These are phyloP conservation scores for Poecilia wingei DNA, from an alignment of 2,797 vertebrate species.

Conservation along the genomic window DNA sequence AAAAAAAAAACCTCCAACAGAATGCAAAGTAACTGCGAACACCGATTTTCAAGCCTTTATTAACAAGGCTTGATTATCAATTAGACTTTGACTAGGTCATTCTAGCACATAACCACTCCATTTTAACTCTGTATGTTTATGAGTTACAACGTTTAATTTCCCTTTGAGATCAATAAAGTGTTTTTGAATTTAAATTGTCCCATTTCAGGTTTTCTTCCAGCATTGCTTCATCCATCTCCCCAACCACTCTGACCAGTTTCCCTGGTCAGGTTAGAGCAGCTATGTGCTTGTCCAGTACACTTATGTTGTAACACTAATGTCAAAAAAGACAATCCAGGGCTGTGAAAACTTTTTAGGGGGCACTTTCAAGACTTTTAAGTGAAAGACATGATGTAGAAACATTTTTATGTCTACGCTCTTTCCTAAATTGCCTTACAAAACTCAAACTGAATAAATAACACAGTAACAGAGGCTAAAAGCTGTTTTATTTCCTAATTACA, in stretches of 20 bases:
- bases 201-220: too few species aligned
- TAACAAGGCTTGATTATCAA: neutral
- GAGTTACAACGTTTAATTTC: too few species aligned
- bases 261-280: too few species aligned
- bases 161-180: too few species aligned
- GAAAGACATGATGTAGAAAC: neutral
- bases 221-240: too few species aligned
- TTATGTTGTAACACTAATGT: neutral
- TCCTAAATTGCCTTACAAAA: neutral
- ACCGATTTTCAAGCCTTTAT: neutral
- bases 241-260: too few species aligned
- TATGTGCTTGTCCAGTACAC: too few species aligned
- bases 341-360: neutral
- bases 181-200: neutral
- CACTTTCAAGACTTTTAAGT: neutral
- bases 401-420: neutral
- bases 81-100: neutral
- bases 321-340: neutral
- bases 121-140: neutral
- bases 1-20: neutral
- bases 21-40: neutral
- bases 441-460: neutral
- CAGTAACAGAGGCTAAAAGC: neutral
- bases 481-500: slow-evolving; percentile 1
- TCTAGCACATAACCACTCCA: neutral